Conservation (phyloP, 2,113 vertebrate genomes). For the Eptatretus burgeri region DNA sequence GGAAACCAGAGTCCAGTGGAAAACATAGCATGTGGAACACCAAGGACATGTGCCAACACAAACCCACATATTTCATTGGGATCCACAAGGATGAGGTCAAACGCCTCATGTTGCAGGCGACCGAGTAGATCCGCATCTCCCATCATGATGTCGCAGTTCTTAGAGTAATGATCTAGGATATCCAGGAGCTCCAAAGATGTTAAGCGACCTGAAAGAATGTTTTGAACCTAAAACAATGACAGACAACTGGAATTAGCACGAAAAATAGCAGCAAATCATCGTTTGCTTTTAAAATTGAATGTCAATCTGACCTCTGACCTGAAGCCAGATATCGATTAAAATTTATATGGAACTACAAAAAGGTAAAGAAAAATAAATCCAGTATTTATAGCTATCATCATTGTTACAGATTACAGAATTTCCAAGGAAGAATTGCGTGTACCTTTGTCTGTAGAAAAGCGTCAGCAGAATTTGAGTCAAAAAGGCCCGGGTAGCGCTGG, state of each 20-base stretch:
- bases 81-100: slow-evolving; percentile 79
- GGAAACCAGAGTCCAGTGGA: slow-evolving; percentile 96
- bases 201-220: slow-evolving; percentile 73
- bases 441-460: slow-evolving; percentile 75
- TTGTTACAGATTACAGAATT: too few species aligned
- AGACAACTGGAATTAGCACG: too few species aligned
- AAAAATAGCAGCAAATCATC: too few species aligned
- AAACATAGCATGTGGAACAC: slow-evolving; percentile 71
- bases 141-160: slow-evolving; percentile 74
- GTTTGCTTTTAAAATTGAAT: too few species aligned
- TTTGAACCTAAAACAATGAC: slow-evolving; percentile 14
- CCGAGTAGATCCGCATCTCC: slow-evolving; percentile 39
- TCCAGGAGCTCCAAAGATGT: slow-evolving; percentile 74
- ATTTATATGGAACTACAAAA: too few species aligned
- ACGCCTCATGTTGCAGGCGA: slow-evolving; percentile 38
- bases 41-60: slow-evolving; percentile 64
- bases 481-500: slow-evolving; percentile 75
- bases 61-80: slow-evolving; percentile 98
- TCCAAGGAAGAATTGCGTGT: too few species aligned
- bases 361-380: too few species aligned
- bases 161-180: slow-evolving; percentile 77
- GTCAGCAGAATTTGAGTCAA: slow-evolving; percentile 72
- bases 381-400: too few species aligned
- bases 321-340: too few species aligned
- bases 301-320: too few species aligned